These are phyloP conservation scores for Zosterops lateralis DNA, from an alignment of 2,113 vertebrate genomes.

Conservation along the genomic window DNA sequence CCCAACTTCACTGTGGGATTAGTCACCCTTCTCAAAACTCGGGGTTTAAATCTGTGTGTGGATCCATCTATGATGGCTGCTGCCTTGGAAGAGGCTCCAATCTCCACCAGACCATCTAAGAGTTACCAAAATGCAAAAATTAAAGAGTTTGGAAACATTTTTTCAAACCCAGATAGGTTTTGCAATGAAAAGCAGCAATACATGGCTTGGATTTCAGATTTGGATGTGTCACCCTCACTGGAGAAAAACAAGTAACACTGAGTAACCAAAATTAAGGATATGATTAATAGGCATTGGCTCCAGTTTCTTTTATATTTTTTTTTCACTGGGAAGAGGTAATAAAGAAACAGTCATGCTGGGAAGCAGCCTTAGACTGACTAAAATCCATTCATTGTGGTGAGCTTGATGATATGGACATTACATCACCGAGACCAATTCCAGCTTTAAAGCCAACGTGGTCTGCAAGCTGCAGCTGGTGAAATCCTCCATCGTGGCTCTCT, in stretches of 20 bases:
- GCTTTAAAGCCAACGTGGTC: not conserved
- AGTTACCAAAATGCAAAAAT: not conserved
- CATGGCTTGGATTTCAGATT: not conserved
- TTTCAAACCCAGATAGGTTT: not conserved
- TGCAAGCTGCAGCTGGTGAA: constrained; percentile 7
- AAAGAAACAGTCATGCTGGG: constrained; percentile 40
- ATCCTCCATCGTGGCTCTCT: not conserved
- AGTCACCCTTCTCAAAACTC: not conserved
- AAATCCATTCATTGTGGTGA: constrained; percentile 37
- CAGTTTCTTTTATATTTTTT: not conserved
- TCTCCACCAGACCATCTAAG: not conserved
- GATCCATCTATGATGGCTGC: not conserved
- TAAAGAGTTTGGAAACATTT: not conserved
- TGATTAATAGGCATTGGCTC: constrained; percentile 50
- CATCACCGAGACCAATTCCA: not conserved
- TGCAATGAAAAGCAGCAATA: not conserved
- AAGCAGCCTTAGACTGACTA: constrained; percentile 28
- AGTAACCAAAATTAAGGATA: constrained; percentile 35
- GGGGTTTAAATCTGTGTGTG: not conserved
- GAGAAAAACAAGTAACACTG: constrained; percentile 33
- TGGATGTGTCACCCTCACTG: constrained; percentile 4
- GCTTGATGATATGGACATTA: constrained; percentile 20
- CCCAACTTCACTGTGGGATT: not conserved
- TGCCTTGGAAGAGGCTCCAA: not conserved
- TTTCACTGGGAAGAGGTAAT: constrained; percentile 4